Conservation (phyloP, 1,140 invertebrate genomes). For the Ceratina australensis region DNA sequence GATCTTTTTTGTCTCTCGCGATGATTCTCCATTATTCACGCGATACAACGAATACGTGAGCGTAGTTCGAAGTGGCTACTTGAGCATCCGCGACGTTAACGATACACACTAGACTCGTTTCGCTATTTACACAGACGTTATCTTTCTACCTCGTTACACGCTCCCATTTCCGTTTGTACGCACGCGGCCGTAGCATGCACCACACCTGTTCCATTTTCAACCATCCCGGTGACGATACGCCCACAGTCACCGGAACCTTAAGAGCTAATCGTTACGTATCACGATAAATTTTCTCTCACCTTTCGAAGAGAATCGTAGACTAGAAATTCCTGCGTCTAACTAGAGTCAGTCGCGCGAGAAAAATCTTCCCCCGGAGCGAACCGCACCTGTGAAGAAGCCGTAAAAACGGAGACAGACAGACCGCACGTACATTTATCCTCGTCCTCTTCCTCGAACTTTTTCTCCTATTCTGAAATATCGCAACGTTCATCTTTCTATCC, state of each 20-base stretch:
- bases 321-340: background rate
- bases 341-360: background rate
- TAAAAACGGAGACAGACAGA: background rate
- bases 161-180: background rate
- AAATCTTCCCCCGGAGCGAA: background rate
- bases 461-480: background rate
- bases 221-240: too few species aligned
- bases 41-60: background rate
- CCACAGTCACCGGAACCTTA: background rate
- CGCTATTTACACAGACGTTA: slow-evolving; percentile 27
- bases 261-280: background rate
- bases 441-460: background rate
- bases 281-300: slow-evolving; percentile 26
- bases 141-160: slow-evolving; percentile 6
- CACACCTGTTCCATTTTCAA: background rate
- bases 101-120: slow-evolving; percentile 1
- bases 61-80: slow-evolving; percentile 1
- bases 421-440: background rate
- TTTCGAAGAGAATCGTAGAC: background rate
- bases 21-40: background rate
- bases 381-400: background rate
- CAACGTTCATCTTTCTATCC: slow-evolving; percentile 10
- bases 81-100: background rate
- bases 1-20: background rate
- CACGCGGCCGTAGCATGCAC: background rate